phyloP scores from a whole-genome alignment of 1,140 invertebrate genomes.

The Apolygus lucorum region DNA sequence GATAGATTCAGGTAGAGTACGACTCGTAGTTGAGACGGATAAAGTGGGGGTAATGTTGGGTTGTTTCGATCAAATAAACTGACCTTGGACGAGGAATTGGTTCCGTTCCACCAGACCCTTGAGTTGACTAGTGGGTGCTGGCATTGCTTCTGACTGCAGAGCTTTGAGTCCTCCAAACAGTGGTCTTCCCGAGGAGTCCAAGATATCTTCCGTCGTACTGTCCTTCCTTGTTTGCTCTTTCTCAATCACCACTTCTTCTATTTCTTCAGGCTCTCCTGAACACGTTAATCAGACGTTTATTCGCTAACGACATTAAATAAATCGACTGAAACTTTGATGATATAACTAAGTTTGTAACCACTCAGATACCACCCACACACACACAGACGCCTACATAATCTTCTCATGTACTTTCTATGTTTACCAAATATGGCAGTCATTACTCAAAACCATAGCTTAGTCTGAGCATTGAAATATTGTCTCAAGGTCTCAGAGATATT shows the following conservation, averaged over 20 bases:
- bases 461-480: too few species aligned
- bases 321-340: too few species aligned
- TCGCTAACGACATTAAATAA: neutral
- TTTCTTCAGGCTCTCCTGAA: neutral
- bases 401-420: too few species aligned
- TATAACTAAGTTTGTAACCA: too few species aligned
- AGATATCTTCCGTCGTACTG: slow-evolving; percentile 31
- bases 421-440: too few species aligned
- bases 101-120: slow-evolving; percentile 35
- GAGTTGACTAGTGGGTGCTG: slow-evolving; percentile 31
- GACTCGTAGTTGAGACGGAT: too few species aligned
- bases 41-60: neutral
- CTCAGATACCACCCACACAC: too few species aligned
- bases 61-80: neutral
- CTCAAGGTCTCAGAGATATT: too few species aligned
- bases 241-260: slow-evolving; percentile 11
- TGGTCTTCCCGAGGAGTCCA: slow-evolving; percentile 25
- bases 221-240: slow-evolving; percentile 15
- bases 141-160: slow-evolving; percentile 32
- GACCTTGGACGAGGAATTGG: slow-evolving; percentile 36
- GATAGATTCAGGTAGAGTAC: too few species aligned
- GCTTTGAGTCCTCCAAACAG: slow-evolving; percentile 36
- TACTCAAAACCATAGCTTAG: too few species aligned
- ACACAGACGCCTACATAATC: too few species aligned
- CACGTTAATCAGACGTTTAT: neutral